These are phyloP conservation scores for Meta bourneti DNA, from an alignment of 2,888 invertebrate species.

Conservation along the genomic window DNA sequence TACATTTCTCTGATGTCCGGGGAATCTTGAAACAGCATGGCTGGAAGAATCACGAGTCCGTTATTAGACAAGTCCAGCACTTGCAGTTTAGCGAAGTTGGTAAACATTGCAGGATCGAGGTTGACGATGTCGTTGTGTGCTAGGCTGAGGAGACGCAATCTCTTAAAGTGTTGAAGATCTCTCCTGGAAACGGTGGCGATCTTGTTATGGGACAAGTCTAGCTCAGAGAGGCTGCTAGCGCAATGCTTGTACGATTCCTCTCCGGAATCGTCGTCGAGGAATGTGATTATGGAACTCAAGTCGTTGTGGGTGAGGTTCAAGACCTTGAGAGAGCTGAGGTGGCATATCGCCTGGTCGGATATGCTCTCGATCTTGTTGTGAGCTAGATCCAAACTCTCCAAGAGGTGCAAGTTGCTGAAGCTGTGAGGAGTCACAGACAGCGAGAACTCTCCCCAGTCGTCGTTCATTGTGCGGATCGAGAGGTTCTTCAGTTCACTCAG, in stretches of 20 bases:
- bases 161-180: constrained; percentile 87
- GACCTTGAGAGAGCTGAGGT: constrained; percentile 82
- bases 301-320: constrained; percentile 89
- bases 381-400: constrained; percentile 78
- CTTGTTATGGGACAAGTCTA: constrained; percentile 89
- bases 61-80: constrained; percentile 93
- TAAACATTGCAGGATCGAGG: constrained; percentile 86
- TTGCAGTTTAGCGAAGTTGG: constrained; percentile 89
- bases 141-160: constrained; percentile 85
- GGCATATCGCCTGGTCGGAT: constrained; percentile 85
- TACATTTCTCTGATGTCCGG: constrained; percentile 91
- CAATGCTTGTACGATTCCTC: constrained; percentile 75
- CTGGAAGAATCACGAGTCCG: constrained; percentile 89
- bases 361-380: constrained; percentile 81
- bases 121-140: constrained; percentile 86
- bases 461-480: constrained; percentile 87
- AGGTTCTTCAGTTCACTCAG: constrained; percentile 86
- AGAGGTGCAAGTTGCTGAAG: constrained; percentile 77
- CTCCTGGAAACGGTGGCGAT: constrained; percentile 87
- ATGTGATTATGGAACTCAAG: constrained; percentile 87
- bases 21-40: constrained; percentile 89
- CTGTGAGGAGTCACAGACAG: constrained; percentile 78
- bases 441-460: constrained; percentile 87
- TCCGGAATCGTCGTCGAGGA: constrained; percentile 79
- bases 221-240: constrained; percentile 79